Evolutionary conservation across 2,113 vertebrate species (phyloP).

Genomic region (Climacteris rufus): DNA sequence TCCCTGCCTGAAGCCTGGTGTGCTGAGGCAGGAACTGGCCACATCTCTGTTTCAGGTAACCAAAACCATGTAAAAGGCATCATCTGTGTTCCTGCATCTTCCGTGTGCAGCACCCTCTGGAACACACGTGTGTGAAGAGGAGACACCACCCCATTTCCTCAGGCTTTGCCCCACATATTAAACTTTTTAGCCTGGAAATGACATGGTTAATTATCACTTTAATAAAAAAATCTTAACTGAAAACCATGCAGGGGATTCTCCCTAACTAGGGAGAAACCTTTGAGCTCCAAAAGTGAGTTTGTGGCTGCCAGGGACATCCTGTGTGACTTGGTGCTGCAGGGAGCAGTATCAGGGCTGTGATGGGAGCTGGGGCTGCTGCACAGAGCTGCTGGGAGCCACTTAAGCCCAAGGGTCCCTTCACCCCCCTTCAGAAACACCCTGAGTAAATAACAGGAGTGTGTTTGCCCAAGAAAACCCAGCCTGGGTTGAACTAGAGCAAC

Average conservation of each 20-base stretch:
- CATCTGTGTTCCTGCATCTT: background rate
- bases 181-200: background rate
- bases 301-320: background rate
- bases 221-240: background rate
- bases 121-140: rapidly evolving
- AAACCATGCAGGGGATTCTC: background rate
- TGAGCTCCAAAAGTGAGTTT: background rate
- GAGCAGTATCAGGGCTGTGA: background rate
- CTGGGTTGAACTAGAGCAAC: background rate
- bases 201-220: background rate
- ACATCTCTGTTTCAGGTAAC: background rate
- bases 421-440: background rate
- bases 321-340: background rate
- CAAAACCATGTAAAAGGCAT: background rate
- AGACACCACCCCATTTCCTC: background rate
- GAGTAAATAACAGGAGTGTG: background rate
- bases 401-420: background rate
- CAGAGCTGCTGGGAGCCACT: background rate
- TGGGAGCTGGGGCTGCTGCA: background rate
- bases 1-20: rapidly evolving
- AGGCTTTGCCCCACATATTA: background rate
- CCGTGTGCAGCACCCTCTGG: background rate
- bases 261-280: background rate
- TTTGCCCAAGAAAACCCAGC: background rate
- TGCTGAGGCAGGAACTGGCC: background rate